Percentiles rank a stretch among this genome's conserved stretches.
These are phyloP conservation scores for Pterostichus niger DNA, from an alignment of 2,888 invertebrate genomes.

Conservation along the genomic window DNA sequence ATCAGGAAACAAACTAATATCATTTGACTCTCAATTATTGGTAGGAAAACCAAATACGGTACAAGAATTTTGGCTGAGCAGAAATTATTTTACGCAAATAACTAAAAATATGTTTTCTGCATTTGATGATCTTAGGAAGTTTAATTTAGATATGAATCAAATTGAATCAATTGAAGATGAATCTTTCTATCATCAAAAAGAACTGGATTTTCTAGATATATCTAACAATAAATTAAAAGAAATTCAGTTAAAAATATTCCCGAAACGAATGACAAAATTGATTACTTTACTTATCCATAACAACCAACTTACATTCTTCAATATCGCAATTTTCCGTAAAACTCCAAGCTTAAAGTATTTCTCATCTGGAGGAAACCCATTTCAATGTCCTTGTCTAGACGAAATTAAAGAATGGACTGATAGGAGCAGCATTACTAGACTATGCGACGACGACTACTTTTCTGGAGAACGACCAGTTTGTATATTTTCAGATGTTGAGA, in stretches of 20 bases:
- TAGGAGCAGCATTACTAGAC: slow-evolving; percentile 1
- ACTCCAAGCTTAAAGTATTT: slow-evolving; percentile 77
- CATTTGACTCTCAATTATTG: slow-evolving; percentile 12
- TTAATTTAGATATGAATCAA: slow-evolving; percentile 20
- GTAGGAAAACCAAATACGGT: not conserved
- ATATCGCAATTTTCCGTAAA: slow-evolving; percentile 76
- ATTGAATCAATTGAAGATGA: slow-evolving; percentile 20
- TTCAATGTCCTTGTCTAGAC: slow-evolving; percentile 78
- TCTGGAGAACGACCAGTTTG: slow-evolving; percentile 52
- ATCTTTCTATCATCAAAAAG: not conserved
- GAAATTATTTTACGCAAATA: slow-evolving; percentile 23
- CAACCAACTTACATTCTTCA: slow-evolving; percentile 50
- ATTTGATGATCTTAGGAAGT: not conserved
- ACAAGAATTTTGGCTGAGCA: slow-evolving; percentile 5
- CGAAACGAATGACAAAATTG: slow-evolving; percentile 24
- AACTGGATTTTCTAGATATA: slow-evolving; percentile 20
- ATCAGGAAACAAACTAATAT: slow-evolving; percentile 2
- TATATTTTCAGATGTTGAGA: slow-evolving; percentile 5
- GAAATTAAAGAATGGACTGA: slow-evolving; percentile 30
- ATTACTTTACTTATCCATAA: slow-evolving; percentile 38
- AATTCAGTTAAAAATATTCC: slow-evolving; percentile 41
- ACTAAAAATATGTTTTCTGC: not conserved
- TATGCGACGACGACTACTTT: slow-evolving; percentile 45
- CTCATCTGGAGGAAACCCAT: slow-evolving; percentile 83
- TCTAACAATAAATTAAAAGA: slow-evolving; percentile 44